These are phyloP conservation scores for Crocuta crocuta DNA, from an alignment of 2,113 vertebrate genomes.

Conservation along the genomic window DNA sequence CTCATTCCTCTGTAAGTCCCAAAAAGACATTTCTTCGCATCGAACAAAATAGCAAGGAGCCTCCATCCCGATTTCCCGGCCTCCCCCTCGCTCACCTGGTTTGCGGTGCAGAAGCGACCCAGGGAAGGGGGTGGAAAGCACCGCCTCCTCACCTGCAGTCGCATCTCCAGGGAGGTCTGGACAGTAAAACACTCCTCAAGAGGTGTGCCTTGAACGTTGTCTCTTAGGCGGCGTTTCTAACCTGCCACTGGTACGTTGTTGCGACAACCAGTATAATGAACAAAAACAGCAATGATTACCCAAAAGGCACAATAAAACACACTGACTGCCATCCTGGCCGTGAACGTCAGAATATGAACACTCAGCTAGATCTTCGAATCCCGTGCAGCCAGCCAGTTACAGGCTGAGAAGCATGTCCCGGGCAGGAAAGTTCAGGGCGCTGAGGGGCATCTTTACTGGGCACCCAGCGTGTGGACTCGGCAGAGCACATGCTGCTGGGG, in stretches of 20 bases:
- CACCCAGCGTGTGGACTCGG: rapidly evolving
- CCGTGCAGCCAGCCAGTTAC: background rate
- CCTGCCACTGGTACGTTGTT: background rate
- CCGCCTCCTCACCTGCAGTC: background rate
- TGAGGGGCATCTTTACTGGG: rapidly evolving
- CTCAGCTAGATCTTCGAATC: background rate
- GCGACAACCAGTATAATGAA: background rate
- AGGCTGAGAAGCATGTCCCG: background rate
- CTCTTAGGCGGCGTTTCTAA: background rate
- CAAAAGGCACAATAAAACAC: background rate
- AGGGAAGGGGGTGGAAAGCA: background rate
- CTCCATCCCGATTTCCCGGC: background rate
- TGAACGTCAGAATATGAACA: background rate
- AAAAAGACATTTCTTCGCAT: constrained; percentile 43
- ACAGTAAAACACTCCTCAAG: background rate
- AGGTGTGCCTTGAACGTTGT: background rate
- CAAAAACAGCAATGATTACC: background rate
- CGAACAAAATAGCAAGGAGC: background rate
- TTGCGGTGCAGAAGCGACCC: background rate
- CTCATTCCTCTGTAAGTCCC: background rate
- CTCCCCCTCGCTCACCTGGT: background rate
- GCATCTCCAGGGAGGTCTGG: background rate
- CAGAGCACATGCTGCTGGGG: rapidly evolving
- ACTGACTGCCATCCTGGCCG: background rate
- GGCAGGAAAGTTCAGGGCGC: background rate